phyloP scores from a whole-genome alignment of 1,140 invertebrate genomes.

The Coptotermes formosanus region DNA sequence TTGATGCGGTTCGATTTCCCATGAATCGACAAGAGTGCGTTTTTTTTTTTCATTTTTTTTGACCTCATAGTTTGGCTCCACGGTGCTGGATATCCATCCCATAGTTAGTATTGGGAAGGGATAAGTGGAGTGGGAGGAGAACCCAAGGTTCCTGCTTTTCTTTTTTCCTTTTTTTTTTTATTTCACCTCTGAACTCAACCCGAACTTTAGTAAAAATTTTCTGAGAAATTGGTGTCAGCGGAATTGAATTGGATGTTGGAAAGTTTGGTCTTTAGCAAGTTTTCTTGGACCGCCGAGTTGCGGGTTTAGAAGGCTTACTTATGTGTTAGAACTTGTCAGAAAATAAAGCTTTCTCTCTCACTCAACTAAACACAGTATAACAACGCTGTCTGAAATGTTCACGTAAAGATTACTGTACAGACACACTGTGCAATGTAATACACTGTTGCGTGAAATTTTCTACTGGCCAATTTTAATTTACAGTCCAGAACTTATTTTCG shows the following conservation, averaged over 20 bases:
- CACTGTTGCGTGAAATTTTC: no score
- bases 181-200: background rate
- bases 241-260: constrained; percentile 16
- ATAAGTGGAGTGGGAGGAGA: background rate
- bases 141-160: background rate
- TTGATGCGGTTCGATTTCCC: background rate
- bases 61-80: background rate
- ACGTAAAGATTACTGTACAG: background rate
- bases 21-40: background rate
- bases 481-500: no score
- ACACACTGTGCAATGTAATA: background rate
- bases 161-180: background rate
- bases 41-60: background rate
- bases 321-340: background rate
- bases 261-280: constrained; percentile 18
- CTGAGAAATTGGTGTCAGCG: constrained; percentile 17
- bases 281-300: background rate
- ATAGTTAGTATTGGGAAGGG: background rate
- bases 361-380: background rate
- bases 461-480: no score
- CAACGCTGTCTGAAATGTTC: background rate
- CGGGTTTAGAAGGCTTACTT: background rate
- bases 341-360: background rate
- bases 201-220: constrained; percentile 18
- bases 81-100: background rate